Evolutionary conservation across 2,113 vertebrate species (phyloP).

Genomic region (Raphicerus campestris): DNA sequence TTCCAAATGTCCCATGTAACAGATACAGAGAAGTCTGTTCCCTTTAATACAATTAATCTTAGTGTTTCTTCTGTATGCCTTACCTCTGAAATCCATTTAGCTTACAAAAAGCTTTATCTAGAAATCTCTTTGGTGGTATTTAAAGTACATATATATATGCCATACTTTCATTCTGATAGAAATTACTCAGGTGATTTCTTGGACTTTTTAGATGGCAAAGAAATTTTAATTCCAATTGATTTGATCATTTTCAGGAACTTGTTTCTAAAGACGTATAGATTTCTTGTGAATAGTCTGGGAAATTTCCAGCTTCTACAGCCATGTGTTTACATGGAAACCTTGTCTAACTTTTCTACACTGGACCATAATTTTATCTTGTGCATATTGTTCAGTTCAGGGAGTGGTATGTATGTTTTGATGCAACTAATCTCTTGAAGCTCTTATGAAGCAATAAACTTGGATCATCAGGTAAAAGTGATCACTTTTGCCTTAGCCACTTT

Average conservation of each 20-base stretch:
- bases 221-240: conserved; percentile 20
- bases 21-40: background rate
- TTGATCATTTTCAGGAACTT: conserved; percentile 39
- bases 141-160: background rate
- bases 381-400: background rate
- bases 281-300: conserved; percentile 5
- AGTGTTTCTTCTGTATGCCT: background rate
- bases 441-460: conserved; percentile 7
- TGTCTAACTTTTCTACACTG: background rate
- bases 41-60: background rate
- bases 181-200: conserved; percentile 25
- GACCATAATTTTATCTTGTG: conserved; percentile 25
- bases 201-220: background rate
- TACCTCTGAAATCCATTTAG: conserved; percentile 8
- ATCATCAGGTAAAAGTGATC: background rate
- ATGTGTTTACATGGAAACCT: conserved; percentile 19
- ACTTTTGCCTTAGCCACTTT: background rate
- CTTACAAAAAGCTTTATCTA: conserved; percentile 15
- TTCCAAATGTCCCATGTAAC: background rate
- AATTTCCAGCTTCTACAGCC: background rate
- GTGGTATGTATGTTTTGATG: background rate
- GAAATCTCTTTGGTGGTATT: background rate
- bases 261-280: conserved; percentile 32
- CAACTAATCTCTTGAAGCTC: background rate
- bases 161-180: background rate